Evolutionary conservation across 2,888 invertebrate genomes (phyloP).

Genomic region (Nasonovia ribisnigri): DNA sequence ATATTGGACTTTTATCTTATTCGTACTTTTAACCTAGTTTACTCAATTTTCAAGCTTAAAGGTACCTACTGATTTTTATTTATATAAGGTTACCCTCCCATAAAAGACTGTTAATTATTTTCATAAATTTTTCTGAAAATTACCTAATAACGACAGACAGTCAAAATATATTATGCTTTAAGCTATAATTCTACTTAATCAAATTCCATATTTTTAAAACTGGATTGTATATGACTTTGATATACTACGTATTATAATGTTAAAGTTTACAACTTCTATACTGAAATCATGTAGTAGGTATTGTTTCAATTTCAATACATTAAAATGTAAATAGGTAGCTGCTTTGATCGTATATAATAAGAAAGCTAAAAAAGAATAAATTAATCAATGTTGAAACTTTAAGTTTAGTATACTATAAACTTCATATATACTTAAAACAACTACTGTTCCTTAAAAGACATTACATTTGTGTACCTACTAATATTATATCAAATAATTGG

Average conservation of each 20-base stretch:
- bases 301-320: background rate
- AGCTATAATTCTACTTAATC: too few relatives aligned
- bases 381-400: background rate
- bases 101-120: background rate
- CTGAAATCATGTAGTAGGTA: background rate
- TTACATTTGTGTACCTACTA: background rate
- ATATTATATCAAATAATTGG: background rate
- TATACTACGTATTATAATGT: background rate
- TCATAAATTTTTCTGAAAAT: background rate
- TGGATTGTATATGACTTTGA: background rate
- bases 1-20: background rate
- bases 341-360: background rate
- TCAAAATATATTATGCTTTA: background rate
- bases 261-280: background rate
- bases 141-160: background rate
- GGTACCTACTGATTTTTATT: background rate
- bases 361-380: background rate
- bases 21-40: background rate
- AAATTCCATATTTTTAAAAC: background rate
- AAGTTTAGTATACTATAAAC: too few relatives aligned
- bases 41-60: background rate
- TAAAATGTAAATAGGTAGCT: background rate
- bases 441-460: background rate
- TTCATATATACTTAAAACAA: background rate
- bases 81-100: too few relatives aligned